Conservation (phyloP, 37 sponge, comb jelly and placozoan species). For the Aphrocallistes beatrix region DNA sequence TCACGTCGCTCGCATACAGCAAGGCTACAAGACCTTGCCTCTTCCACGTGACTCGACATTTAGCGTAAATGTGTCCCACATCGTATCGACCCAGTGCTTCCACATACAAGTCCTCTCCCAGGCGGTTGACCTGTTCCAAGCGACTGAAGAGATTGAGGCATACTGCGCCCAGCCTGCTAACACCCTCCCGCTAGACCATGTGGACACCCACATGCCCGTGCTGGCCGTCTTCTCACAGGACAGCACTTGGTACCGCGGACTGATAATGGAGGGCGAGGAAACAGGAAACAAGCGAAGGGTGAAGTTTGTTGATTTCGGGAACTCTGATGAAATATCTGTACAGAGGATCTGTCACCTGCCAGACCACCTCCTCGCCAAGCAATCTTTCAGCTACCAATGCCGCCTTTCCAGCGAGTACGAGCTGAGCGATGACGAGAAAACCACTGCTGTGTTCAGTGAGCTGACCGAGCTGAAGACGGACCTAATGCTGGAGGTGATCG, state of each 20-base stretch:
- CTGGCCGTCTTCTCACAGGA: conserved; percentile 41
- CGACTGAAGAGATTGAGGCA: not conserved
- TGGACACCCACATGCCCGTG: conserved; percentile 33
- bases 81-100: not conserved
- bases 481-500: not conserved
- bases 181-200: not conserved
- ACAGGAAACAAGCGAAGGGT: not conserved
- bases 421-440: not conserved
- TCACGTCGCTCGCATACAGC: not conserved
- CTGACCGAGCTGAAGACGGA: conserved; percentile 7
- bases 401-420: not conserved
- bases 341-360: not conserved
- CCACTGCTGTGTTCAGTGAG: not conserved
- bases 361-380: not conserved
- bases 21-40: not conserved
- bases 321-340: conserved; percentile 20
- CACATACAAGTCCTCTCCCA: not conserved
- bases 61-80: not conserved
- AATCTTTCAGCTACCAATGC: not conserved
- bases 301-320: conserved; percentile 23
- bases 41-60: not conserved
- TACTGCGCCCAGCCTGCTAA: not conserved
- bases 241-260: conserved; percentile 57
- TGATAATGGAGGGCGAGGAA: conserved; percentile 22
- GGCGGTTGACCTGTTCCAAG: conserved; percentile 6